Base-by-base conservation (phyloP, 2,113 vertebrate species). In the Planiliza haematocheilus region DNA sequence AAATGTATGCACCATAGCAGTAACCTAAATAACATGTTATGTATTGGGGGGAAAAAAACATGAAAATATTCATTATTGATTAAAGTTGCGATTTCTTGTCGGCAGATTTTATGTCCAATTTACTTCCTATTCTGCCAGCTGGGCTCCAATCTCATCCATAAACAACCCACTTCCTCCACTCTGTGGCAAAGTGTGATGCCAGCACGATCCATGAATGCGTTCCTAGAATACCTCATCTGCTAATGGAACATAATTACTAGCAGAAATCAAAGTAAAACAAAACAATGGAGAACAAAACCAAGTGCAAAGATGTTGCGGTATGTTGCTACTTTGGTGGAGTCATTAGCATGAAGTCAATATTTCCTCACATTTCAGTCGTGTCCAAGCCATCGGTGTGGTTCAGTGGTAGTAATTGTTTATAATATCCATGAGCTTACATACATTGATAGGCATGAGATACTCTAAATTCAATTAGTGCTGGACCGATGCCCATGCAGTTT, bases 401-500 rank as follows among this genome's bases (percentile, higher is more conserved):
- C 17, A 48, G 48, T 58, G 34, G 21, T 48, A 46, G 11, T 7
- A 4, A 3, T 50, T 53, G n/a, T 70, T 68, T 16, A 2, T 14
- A 50, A 51, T 52, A 45, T 59, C 50, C 39, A 30, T 1, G 4
- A 56, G 24, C 34, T 20, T 10, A 14, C 21, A 66, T 20, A 30
- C 36, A 70, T 17, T 59, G 51, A 81, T 37, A 48, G 41, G 42
- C 57, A 50, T 37, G 12, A 68, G 63, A 46, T 53, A 46, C 39
- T 51, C n/a, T 50, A 7, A 34, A 57, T 38, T 17, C 8, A 55
- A 77, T 60, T 73, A 74, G 60, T 48, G 52, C 36, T 81, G 51
- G 60, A 52, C 30, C 37, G n/a, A 10, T 51, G 37, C 21, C 16
- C 16, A 10, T 70, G 58, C 51, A 63, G 42, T 51, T 79, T 65